Percentiles rank a stretch among this genome's conserved stretches.
Evolutionary conservation across 2,113 vertebrate species (phyloP).

Genomic region (Megaceryle torquata): DNA sequence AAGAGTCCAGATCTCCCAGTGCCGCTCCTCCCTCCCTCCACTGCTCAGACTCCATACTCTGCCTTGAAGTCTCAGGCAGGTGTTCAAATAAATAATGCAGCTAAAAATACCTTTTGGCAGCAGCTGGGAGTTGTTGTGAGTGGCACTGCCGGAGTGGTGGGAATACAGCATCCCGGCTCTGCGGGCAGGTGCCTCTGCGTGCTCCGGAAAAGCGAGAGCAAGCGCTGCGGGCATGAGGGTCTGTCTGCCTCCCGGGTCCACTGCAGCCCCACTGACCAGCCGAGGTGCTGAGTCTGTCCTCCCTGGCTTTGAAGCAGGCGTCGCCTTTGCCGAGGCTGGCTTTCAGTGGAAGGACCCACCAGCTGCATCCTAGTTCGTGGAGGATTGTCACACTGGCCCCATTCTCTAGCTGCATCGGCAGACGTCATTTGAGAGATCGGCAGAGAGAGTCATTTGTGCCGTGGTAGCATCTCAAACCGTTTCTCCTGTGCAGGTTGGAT

Average conservation of each 20-base stretch:
- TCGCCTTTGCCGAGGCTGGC: background rate
- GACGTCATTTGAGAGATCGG: too few relatives aligned
- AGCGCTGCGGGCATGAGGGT: background rate
- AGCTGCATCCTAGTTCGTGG: background rate
- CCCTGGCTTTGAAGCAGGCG: background rate
- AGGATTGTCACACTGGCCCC: background rate
- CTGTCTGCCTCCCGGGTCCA: background rate
- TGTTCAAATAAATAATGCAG: constrained; percentile 88
- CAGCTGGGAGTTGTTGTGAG: constrained; percentile 83
- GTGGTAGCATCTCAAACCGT: accelerated
- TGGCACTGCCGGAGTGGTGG: constrained; percentile 47
- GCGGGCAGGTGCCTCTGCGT: constrained; percentile 36
- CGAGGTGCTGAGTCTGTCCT: background rate
- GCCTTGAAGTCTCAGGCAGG: constrained; percentile 77
- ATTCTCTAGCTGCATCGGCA: accelerated
- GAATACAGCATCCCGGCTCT: constrained; percentile 32
- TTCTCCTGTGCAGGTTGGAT: background rate
- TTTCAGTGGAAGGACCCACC: background rate
- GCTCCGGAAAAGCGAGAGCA: constrained; percentile 25
- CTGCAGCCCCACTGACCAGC: background rate
- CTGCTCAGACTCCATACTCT: constrained; percentile 40
- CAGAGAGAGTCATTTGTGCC: background rate
- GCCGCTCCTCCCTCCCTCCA: constrained; percentile 19
- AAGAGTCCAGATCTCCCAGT: constrained; percentile 63
- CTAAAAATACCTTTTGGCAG: constrained; percentile 86